Conservation (phyloP, 2,888 invertebrate genomes). For the Drepana falcataria region DNA sequence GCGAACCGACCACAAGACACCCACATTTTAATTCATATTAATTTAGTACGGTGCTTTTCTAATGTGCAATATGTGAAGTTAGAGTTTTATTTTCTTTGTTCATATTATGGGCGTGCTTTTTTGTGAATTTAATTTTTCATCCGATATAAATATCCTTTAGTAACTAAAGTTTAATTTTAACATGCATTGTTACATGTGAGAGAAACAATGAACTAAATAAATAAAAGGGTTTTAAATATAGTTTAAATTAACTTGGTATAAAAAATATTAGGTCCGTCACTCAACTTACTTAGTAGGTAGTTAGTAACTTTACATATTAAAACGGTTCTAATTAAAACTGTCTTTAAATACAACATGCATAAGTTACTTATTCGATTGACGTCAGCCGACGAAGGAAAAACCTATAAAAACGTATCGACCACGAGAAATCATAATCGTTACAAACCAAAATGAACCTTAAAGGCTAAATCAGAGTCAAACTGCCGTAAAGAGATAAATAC, state of each 20-base stretch:
- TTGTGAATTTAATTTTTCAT: background rate
- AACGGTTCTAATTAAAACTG: background rate
- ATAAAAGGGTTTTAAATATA: too few relatives aligned
- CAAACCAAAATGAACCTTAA: background rate
- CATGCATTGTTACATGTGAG: too few relatives aligned
- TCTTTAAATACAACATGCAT: background rate
- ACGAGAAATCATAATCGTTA: background rate
- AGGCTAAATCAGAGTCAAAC: background rate
- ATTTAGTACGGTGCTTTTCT: slow-evolving; percentile 6
- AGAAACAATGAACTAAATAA: too few relatives aligned
- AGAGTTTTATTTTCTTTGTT: background rate
- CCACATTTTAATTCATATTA: slow-evolving; percentile 15
- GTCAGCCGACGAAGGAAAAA: background rate
- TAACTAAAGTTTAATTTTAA: too few relatives aligned
- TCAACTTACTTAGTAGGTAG: background rate
- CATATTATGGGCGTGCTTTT: background rate
- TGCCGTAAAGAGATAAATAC: background rate
- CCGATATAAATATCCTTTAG: background rate
- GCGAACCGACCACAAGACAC: slow-evolving; percentile 59
- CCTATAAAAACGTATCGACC: background rate
- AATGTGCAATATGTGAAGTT: background rate
- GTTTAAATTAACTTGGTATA: too few relatives aligned
- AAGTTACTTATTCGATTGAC: background rate
- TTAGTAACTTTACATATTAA: background rate
- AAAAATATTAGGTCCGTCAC: too few relatives aligned